Evolutionary conservation across 1,140 invertebrate species (phyloP), one percentile per base, ranked within the genome.

Genomic region (Alviniconcha marisindica): DNA sequence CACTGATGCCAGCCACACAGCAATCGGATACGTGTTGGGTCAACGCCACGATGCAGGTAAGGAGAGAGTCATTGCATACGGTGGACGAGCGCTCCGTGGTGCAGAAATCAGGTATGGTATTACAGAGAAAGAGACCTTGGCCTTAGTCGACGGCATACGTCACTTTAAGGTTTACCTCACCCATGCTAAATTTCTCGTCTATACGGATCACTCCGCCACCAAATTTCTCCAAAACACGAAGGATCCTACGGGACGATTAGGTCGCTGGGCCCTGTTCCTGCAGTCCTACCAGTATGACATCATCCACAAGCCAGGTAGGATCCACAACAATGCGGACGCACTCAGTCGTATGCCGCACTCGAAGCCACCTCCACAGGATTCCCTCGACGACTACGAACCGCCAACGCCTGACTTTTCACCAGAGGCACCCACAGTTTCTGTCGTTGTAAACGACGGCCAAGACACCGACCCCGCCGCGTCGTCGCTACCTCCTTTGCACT

Each of bases 241-340:
- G 38, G 73, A 76, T 21, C 48, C 18, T 2, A 76, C 40, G 7
- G 73, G 73, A 28, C 73, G 73, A 38, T 42, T 76, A 15, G 73
- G 40, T 12, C 18, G 73, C 1, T 76, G 73, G 73, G 21, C 73
- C 36, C 21, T 76, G 10, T 76, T 76, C 38, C 48, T 76, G 4
- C 73, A 76, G 73, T 4, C 21, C 18, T 76, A 38, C 36, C 21
- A 76, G 18, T 76, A n/a, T 44, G 73, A 76, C 12, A 76, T 76
- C 4, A 12, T 44, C 12, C 73, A 76, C 31, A 76, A 76, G 14
- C 44, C 44, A 5, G 44, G 44, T 10, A 48, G 18, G 18, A 18
- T 48, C 7, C 44, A 48, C 18, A 48, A 5, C 44, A 77, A 77
- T n/a, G 76, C 76, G 4, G 76, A 77, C 28, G 76, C 44, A 51